Percentiles rank a stretch among this genome's conserved stretches.
Conservation (phyloP, 2,888 invertebrate genomes). For the Acrobasis repandana region DNA sequence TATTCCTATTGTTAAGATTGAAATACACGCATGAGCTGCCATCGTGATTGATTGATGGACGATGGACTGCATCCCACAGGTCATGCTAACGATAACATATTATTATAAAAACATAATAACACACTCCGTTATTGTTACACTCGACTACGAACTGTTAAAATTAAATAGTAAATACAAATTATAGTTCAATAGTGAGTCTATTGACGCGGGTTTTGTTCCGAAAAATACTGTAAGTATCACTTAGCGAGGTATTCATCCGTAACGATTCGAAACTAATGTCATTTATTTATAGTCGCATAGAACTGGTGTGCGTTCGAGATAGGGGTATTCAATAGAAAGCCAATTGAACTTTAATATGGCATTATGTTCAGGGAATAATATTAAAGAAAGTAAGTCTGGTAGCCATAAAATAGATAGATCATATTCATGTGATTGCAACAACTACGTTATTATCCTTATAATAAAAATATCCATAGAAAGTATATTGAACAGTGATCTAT, state of each 20-base stretch:
- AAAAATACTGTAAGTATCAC: slow-evolving; percentile 19
- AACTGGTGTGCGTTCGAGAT: slow-evolving; percentile 27
- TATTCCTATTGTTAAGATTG: slow-evolving; percentile 11
- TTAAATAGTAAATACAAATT: slow-evolving; percentile 15
- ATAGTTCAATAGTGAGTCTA: slow-evolving; percentile 18
- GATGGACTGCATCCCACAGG: slow-evolving; percentile 46
- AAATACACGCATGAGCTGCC: slow-evolving; percentile 24
- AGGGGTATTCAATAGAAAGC: slow-evolving; percentile 36
- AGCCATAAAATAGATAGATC: slow-evolving; percentile 14
- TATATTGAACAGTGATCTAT: neutral
- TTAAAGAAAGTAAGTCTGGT: slow-evolving; percentile 11
- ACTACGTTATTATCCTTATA: slow-evolving; percentile 9
- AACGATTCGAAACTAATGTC: slow-evolving; percentile 24
- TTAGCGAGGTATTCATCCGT: slow-evolving; percentile 18
- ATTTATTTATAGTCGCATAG: slow-evolving; percentile 31
- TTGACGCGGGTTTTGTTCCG: neutral
- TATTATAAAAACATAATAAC: slow-evolving; percentile 45
- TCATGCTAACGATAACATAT: slow-evolving; percentile 50
- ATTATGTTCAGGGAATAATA: slow-evolving; percentile 23
- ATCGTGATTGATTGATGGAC: slow-evolving; percentile 56
- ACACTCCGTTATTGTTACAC: slow-evolving; percentile 15
- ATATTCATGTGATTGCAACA: slow-evolving; percentile 19
- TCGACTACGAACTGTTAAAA: slow-evolving; percentile 8
- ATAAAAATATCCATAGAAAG: slow-evolving; percentile 9
- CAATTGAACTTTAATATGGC: slow-evolving; percentile 28